A percentile compares a stretch with the other conserved stretches of the same genome.
Conservation (phyloP, 2,797 vertebrate species). For the Epinephelus malabaricus region DNA sequence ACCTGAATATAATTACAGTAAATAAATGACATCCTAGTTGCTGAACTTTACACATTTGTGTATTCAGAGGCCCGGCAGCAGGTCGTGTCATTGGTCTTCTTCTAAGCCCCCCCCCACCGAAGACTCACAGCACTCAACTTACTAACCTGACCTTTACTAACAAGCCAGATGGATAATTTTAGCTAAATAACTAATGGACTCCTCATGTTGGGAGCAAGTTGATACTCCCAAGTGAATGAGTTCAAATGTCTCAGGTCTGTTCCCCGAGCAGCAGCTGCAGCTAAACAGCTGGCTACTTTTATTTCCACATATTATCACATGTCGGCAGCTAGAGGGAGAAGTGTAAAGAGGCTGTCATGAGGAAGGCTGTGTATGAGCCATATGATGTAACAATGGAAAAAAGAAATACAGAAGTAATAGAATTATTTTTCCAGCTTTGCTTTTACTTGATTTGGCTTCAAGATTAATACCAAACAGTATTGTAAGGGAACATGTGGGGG, state of each 20-base stretch:
- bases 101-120: background rate
- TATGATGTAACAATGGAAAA: background rate
- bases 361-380: background rate
- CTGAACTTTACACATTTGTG: background rate
- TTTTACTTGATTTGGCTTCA: too few relatives aligned
- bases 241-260: slow-evolving; percentile 10
- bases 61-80: slow-evolving; percentile 9
- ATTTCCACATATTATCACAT: slow-evolving; percentile 1
- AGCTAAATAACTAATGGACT: slow-evolving; percentile 64
- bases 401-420: background rate
- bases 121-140: slow-evolving; percentile 23
- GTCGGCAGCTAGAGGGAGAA: background rate
- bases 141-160: slow-evolving; percentile 48
- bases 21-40: background rate
- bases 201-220: slow-evolving; percentile 63
- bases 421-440: too few relatives aligned
- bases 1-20: background rate
- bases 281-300: slow-evolving; percentile 17
- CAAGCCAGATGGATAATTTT: slow-evolving; percentile 48
- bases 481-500: too few relatives aligned
- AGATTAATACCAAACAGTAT: too few relatives aligned
- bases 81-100: background rate
- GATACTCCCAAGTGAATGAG: slow-evolving; percentile 24
- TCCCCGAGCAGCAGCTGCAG: slow-evolving; percentile 16
- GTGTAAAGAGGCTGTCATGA: background rate